A percentile compares a stretch with the other conserved stretches of the same genome.
Evolutionary conservation across 2,113 vertebrate species (phyloP).

Genomic region (Elaphurus davidianus): DNA sequence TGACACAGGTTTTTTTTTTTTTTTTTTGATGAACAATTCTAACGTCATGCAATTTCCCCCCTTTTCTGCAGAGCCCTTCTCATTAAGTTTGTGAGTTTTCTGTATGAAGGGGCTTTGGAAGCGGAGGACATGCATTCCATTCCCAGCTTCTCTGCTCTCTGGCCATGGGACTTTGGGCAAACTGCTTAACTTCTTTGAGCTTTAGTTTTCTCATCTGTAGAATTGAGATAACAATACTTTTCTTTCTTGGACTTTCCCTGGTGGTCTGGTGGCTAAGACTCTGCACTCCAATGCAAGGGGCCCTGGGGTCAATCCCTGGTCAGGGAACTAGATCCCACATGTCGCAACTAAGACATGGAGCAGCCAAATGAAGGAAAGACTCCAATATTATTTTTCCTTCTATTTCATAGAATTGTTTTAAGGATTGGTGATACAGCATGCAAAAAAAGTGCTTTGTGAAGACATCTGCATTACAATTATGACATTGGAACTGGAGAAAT

Average conservation of each 20-base stretch:
- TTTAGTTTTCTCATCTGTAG: not conserved
- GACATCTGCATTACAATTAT: not conserved
- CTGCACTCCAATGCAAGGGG: not conserved
- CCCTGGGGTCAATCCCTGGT: not conserved
- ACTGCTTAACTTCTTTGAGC: not conserved
- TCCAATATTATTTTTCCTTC: not conserved
- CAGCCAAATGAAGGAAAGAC: not conserved
- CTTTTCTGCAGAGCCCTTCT: not conserved
- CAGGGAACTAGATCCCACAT: not conserved
- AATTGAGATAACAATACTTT: not conserved
- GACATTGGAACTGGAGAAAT: not conserved
- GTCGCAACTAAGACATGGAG: not conserved
- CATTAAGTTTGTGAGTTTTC: not conserved
- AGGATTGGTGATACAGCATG: not conserved
- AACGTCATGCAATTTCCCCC: not conserved
- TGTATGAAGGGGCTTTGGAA: not conserved
- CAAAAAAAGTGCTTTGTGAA: not conserved
- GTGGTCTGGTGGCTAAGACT: not conserved
- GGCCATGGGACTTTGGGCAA: not conserved
- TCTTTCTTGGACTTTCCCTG: not conserved
- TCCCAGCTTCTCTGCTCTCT: not conserved
- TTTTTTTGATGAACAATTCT: not conserved
- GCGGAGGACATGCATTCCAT: not conserved
- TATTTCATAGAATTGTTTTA: not conserved
- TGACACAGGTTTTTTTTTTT: not conserved